Evolutionary conservation across 2,797 vertebrate species (phyloP).

Genomic region (Sphenodon punctatus): DNA sequence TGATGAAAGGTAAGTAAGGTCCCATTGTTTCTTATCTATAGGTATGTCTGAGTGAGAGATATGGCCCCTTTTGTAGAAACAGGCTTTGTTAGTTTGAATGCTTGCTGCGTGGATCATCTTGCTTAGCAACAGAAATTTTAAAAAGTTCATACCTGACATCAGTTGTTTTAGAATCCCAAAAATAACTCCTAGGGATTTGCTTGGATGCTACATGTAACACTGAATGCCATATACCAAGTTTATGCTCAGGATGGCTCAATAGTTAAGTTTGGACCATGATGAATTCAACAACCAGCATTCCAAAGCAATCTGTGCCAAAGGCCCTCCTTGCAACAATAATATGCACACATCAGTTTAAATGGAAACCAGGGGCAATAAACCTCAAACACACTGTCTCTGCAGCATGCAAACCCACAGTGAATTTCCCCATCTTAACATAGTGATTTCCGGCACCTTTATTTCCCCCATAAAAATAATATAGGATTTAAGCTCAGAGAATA

Average conservation of each 20-base stretch:
- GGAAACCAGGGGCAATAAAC: not conserved
- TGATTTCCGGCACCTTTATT: slow-evolving; percentile 5
- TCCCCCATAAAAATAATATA: not conserved
- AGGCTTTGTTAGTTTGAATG: no score
- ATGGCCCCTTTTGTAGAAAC: no score
- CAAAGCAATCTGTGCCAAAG: not conserved
- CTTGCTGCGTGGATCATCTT: no score
- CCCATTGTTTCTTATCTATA: no score
- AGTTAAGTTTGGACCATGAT: not conserved
- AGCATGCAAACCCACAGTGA: not conserved
- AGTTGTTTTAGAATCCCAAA: not conserved
- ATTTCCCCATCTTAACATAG: not conserved
- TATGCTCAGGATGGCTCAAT: not conserved
- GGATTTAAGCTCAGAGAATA: slow-evolving; percentile 17
- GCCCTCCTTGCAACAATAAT: not conserved
- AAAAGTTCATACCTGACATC: not conserved
- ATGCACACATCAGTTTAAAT: not conserved
- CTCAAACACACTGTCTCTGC: not conserved
- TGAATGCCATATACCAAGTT: not conserved
- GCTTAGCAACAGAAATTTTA: no score
- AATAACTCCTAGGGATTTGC: not conserved
- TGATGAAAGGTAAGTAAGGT: no score
- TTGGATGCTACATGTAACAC: not conserved
- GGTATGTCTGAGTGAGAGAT: no score
- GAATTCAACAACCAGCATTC: not conserved